A percentile compares a stretch with the other conserved stretches of the same genome.
These are phyloP conservation scores for Lonchura striata DNA, from an alignment of 2,113 vertebrate species.

Conservation along the genomic window DNA sequence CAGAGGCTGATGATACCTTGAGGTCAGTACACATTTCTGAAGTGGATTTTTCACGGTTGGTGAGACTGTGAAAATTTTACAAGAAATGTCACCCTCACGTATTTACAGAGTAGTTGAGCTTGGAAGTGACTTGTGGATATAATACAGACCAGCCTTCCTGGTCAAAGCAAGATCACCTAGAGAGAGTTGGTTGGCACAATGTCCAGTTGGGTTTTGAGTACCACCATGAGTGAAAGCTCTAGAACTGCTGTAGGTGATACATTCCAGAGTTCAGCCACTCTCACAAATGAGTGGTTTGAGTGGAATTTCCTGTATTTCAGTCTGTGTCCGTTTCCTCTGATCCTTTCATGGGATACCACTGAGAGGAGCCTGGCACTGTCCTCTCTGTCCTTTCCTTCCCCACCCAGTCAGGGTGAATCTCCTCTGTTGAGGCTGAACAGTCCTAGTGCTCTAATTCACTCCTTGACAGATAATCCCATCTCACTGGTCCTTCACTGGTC, in stretches of 20 bases:
- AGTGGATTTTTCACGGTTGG: not conserved
- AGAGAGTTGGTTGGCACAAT: not conserved
- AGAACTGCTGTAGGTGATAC: not conserved
- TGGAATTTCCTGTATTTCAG: not conserved
- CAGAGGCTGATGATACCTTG: not conserved
- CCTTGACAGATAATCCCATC: not conserved
- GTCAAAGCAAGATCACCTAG: not conserved
- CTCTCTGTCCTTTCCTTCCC: not conserved
- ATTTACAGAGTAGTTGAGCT: not conserved
- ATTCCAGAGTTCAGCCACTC: not conserved
- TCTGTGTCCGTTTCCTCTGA: not conserved
- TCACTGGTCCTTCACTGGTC: not conserved
- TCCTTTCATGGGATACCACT: not conserved
- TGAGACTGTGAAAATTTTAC: accelerated
- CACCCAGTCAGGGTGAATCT: not conserved
- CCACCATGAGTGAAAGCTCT: not conserved
- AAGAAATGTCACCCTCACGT: not conserved
- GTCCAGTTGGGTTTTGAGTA: not conserved
- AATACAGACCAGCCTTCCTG: not conserved
- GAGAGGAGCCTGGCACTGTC: not conserved
- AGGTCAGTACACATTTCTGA: not conserved
- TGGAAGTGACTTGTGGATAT: not conserved
- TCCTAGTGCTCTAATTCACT: not conserved
- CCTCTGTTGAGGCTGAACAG: not conserved
- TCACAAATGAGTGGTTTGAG: not conserved